These are phyloP conservation scores for Cantharis rustica DNA, from an alignment of 2,888 invertebrate genomes.

Conservation along the genomic window DNA sequence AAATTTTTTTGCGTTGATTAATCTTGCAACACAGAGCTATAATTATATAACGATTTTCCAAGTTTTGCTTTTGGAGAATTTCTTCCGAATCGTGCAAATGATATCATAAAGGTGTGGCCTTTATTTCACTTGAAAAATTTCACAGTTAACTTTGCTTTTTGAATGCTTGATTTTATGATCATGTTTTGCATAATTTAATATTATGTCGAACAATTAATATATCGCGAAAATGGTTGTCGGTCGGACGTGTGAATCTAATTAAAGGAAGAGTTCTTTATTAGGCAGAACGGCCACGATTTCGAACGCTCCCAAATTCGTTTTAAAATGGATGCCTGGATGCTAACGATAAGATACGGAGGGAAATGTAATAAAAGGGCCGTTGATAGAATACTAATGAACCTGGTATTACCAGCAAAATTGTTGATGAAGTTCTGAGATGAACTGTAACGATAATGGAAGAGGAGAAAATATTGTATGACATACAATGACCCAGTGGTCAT, in stretches of 20 bases:
- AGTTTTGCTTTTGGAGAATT: not conserved
- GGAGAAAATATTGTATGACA: not conserved
- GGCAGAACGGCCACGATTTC: not conserved
- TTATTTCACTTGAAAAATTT: not conserved
- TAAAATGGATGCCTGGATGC: not conserved
- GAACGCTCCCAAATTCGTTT: not conserved
- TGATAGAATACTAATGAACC: not conserved
- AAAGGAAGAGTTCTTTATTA: not conserved
- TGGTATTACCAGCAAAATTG: not conserved
- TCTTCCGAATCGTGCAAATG: not conserved
- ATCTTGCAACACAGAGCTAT: not conserved
- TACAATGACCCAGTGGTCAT: not conserved
- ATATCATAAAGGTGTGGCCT: not conserved
- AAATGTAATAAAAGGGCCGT: not conserved
- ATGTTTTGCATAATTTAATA: constrained; percentile 1
- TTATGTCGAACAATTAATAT: not conserved
- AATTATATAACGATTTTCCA: not conserved
- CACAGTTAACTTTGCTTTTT: not conserved
- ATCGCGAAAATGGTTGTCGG: not conserved
- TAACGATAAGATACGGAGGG: not conserved
- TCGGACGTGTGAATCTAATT: not conserved
- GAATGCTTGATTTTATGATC: not conserved
- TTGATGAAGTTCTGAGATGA: not conserved
- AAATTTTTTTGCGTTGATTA: not conserved
- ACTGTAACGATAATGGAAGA: not conserved